These are phyloP conservation scores for Sinocyclocheilus anophthalmus DNA, from an alignment of 2,113 vertebrate genomes.

Conservation along the genomic window DNA sequence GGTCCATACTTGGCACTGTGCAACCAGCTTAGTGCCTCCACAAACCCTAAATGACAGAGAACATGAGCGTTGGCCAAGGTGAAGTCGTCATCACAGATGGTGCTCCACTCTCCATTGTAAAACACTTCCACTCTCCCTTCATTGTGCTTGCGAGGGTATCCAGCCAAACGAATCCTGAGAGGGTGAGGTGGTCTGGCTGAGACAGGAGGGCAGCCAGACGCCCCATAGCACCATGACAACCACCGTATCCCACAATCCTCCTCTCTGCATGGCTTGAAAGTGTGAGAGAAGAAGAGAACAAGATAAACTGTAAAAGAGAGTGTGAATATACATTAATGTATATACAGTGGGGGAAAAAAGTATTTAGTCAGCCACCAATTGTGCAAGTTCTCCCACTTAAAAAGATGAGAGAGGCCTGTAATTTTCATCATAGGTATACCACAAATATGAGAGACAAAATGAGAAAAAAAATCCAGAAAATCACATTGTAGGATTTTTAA, in stretches of 20 bases:
- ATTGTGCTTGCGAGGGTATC: constrained; percentile 94
- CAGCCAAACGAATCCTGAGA: constrained; percentile 77
- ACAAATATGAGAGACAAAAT: too few relatives aligned
- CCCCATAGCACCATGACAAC: constrained; percentile 58
- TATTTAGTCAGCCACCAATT: too few relatives aligned
- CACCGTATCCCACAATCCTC: constrained; percentile 22
- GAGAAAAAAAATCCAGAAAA: too few relatives aligned
- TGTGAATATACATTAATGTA: neutral
- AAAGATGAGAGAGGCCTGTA: too few relatives aligned
- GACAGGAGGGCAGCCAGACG: constrained; percentile 64
- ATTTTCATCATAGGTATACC: too few relatives aligned
- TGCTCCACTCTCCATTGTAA: constrained; percentile 92
- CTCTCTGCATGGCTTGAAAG: constrained; percentile 39
- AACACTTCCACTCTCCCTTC: constrained; percentile 92
- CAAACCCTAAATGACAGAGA: constrained; percentile 92
- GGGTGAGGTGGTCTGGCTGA: constrained; percentile 67
- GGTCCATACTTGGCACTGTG: constrained; percentile 97
- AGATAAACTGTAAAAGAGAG: neutral
- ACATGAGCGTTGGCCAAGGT: constrained; percentile 87
- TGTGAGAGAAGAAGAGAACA: neutral
- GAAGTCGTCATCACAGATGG: constrained; percentile 97
- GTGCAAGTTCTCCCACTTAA: too few relatives aligned
- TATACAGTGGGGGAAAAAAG: too few relatives aligned
- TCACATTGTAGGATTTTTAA: too few relatives aligned
- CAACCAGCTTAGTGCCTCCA: constrained; percentile 88